Evolutionary conservation across 2,888 invertebrate genomes (phyloP), one percentile per base, ranked within the genome.

Genomic region (Andrena flavipes): DNA sequence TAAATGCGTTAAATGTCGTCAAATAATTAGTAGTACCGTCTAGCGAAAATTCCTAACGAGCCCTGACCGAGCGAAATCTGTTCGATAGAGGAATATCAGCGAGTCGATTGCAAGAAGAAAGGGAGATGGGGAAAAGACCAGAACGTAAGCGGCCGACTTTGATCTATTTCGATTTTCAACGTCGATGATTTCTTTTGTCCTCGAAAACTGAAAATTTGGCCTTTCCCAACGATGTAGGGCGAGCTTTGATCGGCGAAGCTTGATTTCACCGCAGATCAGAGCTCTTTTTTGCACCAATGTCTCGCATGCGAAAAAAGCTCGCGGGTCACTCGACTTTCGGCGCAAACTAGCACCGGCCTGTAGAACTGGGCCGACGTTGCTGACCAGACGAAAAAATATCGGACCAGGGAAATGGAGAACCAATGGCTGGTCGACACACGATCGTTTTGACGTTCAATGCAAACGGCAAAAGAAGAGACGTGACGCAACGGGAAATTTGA

Each of bases 261-360:
- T 80, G 80, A 85, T 56, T 73, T 74, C 67, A 54, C 60, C 73
- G 49, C 49, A 69, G 80, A 70, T 81, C 81, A 60, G 80, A 79
- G 68, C 54, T 65, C 64, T 80, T 16, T 42, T 70, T 75, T 70
- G 59, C 51, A 33, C 23, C 62, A 26, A 48, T 71, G 51, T 56
- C n/a, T 26, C 42, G 26, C 56, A 62, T 60, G 76, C 48, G 51
- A 70, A 79, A 78, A 71, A 23, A 48, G 63, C 80, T 78, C 67
- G 83, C 82, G 69, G 88, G 87, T 90, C 88, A 90, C 81, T 82
- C 74, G 82, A 80, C 84, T 89, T 87, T 69, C 81, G 80, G 89
- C 87, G 85, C 84, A 88, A 89, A 80, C 49, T 48, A 63, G 54
- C 71, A 86, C 77, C 67, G 63, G 75, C 49, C 20, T 35, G 33